Percentiles rank a stretch among this genome's conserved stretches.
phyloP scores from a whole-genome alignment of 2,113 vertebrate genomes.

The Prietella phreatophila region DNA sequence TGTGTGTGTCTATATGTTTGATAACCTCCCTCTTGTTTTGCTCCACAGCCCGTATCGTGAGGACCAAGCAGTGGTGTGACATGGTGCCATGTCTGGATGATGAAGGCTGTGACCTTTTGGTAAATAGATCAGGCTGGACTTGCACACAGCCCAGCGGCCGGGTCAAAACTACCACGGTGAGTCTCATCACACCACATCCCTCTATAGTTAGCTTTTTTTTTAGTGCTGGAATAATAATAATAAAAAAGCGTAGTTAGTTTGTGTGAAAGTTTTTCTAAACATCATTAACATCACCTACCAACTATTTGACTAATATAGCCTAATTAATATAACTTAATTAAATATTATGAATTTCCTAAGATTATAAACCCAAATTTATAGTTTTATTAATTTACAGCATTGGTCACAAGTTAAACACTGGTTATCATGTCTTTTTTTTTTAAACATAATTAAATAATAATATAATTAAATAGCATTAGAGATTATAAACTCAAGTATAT shows the following conservation, averaged over 20 bases:
- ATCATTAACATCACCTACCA: neutral
- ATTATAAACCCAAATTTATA: neutral
- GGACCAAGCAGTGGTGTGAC: conserved; percentile 97
- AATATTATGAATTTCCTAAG: neutral
- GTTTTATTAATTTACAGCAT: neutral
- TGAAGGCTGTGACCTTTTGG: conserved; percentile 94
- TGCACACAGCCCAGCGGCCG: conserved; percentile 97
- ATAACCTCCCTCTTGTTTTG: conserved; percentile 22
- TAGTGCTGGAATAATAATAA: neutral
- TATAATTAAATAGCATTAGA: neutral
- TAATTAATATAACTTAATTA: neutral
- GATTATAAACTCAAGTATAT: neutral
- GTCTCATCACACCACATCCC: conserved; percentile 46
- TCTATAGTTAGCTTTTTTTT: neutral
- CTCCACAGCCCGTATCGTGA: conserved; percentile 62
- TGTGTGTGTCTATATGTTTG: conserved; percentile 9
- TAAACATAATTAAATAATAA: neutral
- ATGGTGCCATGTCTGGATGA: conserved; percentile 98
- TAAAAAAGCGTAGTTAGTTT: neutral
- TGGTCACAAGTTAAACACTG: neutral
- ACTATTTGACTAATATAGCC: neutral
- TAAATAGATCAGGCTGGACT: conserved; percentile 98
- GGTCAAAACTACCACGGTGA: conserved; percentile 98
- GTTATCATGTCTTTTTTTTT: neutral
- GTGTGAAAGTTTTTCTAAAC: neutral